phyloP scores from a whole-genome alignment of 2,113 vertebrate species.

The Spea bombifrons region DNA sequence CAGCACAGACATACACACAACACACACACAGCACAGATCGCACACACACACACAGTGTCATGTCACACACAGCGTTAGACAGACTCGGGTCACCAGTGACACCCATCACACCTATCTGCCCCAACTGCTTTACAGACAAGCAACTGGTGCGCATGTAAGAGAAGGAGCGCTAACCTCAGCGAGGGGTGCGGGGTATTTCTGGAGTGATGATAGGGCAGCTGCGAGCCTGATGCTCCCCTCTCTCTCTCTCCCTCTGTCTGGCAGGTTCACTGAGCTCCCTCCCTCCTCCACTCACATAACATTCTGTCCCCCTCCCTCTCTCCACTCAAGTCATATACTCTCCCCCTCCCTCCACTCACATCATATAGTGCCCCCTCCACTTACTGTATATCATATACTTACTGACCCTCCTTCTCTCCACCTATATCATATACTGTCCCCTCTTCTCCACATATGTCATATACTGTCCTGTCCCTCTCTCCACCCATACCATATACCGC shows the following conservation, averaged over 20 bases:
- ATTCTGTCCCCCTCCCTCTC: slow-evolving; percentile 9
- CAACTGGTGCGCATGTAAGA: not conserved
- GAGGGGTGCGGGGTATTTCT: slow-evolving; percentile 25
- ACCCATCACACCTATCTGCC: too few species aligned
- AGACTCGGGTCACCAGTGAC: too few species aligned
- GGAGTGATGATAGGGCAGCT: slow-evolving; percentile 7
- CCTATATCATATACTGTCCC: slow-evolving; percentile 27
- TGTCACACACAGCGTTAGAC: too few species aligned
- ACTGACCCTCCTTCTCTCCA: slow-evolving; percentile 1
- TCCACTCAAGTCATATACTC: not conserved
- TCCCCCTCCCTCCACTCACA: not conserved
- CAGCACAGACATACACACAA: not conserved
- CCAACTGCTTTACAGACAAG: not conserved
- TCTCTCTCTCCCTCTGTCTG: slow-evolving; percentile 35
- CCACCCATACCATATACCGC: too few species aligned
- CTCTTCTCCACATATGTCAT: too few species aligned
- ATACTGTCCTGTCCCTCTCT: too few species aligned
- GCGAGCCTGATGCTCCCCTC: not conserved
- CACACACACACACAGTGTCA: too few species aligned
- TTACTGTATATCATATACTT: too few species aligned
- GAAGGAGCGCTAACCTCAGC: slow-evolving; percentile 27
- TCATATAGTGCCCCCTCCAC: too few species aligned
- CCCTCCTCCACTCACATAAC: slow-evolving; percentile 18
- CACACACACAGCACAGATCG: not conserved
- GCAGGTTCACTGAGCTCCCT: slow-evolving; percentile 24